These are phyloP conservation scores for Rattus norvegicus DNA, from an alignment of 2,113 vertebrate genomes.

Conservation along the genomic window GRCr8 NC_086037.1:69772001-69772500, in stretches of 20 bases:
- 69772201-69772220: not conserved
- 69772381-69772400: not conserved
- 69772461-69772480: not conserved
- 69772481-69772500: not conserved
- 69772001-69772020: not conserved
- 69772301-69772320: not conserved
- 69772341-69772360: not conserved
- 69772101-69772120: too few relatives aligned
- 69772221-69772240: not conserved
- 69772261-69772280: not conserved
- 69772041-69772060: not conserved
- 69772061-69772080: too few relatives aligned
- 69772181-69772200: not conserved
- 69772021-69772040: not conserved
- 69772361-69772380: not conserved
- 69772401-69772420: not conserved
- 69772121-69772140: too few relatives aligned
- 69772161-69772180: too few relatives aligned
- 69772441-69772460: not conserved
- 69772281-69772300: too few relatives aligned
- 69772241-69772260: not conserved
- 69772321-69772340: not conserved
- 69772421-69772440: not conserved
- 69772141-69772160: not conserved
- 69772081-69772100: too few relatives aligned